Conservation (phyloP, 2,113 vertebrate genomes). For the Periophthalmodon schlosseri region DNA sequence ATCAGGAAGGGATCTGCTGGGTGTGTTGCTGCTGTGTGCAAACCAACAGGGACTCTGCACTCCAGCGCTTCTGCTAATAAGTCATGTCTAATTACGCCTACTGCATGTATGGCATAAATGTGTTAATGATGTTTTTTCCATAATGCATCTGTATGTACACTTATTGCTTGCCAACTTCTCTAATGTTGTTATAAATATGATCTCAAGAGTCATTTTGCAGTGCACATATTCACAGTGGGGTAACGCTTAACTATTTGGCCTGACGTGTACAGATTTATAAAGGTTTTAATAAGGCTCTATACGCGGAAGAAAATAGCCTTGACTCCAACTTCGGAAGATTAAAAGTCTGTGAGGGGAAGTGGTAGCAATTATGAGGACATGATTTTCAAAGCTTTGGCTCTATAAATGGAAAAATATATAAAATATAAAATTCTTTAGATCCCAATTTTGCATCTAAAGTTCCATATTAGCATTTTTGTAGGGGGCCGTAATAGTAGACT, state of each 20-base stretch:
- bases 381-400: background rate
- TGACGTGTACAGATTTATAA: background rate
- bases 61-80: constrained; percentile 18
- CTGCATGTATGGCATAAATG: background rate
- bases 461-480: background rate
- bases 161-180: background rate
- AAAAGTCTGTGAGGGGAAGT: background rate
- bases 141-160: background rate
- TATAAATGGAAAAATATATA: background rate
- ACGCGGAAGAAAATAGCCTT: background rate
- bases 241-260: background rate
- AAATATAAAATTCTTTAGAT: background rate
- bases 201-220: constrained; percentile 1
- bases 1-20: constrained; percentile 2
- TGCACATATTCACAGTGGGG: background rate
- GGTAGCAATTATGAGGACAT: background rate
- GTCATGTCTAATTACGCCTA: background rate
- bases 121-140: constrained; percentile 8
- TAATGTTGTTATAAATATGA: background rate
- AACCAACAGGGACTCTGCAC: background rate
- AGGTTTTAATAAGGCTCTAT: background rate
- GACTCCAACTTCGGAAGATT: background rate
- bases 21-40: constrained; percentile 16
- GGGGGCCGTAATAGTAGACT: background rate
- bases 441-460: background rate